Evolutionary conservation across 2,797 vertebrate genomes (phyloP), one percentile per base, ranked within the genome.

Genomic region (Tinamus major): DNA sequence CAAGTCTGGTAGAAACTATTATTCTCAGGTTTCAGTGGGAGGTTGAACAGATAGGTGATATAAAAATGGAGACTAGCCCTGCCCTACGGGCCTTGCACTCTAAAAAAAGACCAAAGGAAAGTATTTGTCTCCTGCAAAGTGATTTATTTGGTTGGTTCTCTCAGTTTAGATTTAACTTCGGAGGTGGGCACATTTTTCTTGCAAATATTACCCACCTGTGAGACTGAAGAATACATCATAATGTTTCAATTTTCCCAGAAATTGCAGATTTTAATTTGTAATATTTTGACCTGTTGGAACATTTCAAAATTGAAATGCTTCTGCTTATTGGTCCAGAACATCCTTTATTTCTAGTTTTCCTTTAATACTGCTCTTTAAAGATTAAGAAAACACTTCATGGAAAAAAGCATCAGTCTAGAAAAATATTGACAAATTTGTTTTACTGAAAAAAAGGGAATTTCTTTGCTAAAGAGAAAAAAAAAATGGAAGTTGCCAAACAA

Each of bases 61-160:
- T 51, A 93, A 87, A 94, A 94, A 61, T 71, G 63, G 85, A 74
- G 86, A 77, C 87, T 76, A 88, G 41, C 80, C 86, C 33, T 93
- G 70, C 91, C 90, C 80, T 90, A 56, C 35, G 55, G 89, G 70
- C 18, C 29, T 84, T 86, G 46, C 18, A 85, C 78, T 61, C 85
- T 92, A 90, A 91, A 95, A 90, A 95, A 94, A 90, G 87, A 87
- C 55, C 59, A 84, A 93, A 85, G 77, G 55, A 76, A 94, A 86
- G 20, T 59, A 61, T 77, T 86, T 82, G n/a, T 62, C 31, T 86
- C 80, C 84, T 74, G 33, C 46, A 74, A 95, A 93, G 67, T 24
- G 51, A 81, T 86, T 80, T 93, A 81, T 86, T 88, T 70, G 41
- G 20, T 89, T 86, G 29, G 14, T 59, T 86, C 46, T 79, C 42